Evolutionary conservation across 2,797 vertebrate species (phyloP), one percentile per base, ranked within the genome.

Genomic region (Mormyrops boulengeri): DNA sequence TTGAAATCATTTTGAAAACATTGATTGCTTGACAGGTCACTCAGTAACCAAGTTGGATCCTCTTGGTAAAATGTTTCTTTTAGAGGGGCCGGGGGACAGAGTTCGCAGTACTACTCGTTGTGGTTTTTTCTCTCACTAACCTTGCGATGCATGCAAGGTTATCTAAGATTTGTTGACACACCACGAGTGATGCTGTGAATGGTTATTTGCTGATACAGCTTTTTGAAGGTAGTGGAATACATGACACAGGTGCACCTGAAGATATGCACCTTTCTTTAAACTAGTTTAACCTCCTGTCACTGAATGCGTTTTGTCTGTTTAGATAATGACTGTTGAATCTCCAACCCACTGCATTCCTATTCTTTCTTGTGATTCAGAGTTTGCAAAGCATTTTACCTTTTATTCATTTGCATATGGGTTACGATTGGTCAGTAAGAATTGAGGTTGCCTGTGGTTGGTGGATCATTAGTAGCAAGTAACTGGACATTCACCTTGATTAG

Each of bases 131-230:
- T 49, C 47, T 50, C 82, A 6, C 22, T 85, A 30, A 85, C 82
- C 82, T 85, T 50, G 49, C n/a, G 4, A 52, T 26, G 22, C 49
- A 52, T 26, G 82, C 49, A 52, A 85, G 82, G 82, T 85, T 85
- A 50, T 85, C 82, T 85, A 49, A 85, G 47, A 85, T 85, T 49
- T 85, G 82, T 49, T 12, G 44, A 85, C 47, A 50, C 82, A 85
- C 82, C 82, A 85, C 4, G 11, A 85, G 44, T 12, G 49, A 85
- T 85, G 41, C 82, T 85, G 82, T 85, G 44, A 49, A 85, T 85
- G 22, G 44, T 44, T 82, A 30, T 30, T 26, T 50, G 82, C 82
- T 85, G 49, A 85, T 85, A 19, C 49, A 14, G 49, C 22, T 8
- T 84, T 84, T 49, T 84, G 44, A 84, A 84, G 80, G n/a, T 26